These are phyloP conservation scores for Cacoxenus indagator DNA, from an alignment of 2,888 invertebrate species.

Conservation along the genomic window DNA sequence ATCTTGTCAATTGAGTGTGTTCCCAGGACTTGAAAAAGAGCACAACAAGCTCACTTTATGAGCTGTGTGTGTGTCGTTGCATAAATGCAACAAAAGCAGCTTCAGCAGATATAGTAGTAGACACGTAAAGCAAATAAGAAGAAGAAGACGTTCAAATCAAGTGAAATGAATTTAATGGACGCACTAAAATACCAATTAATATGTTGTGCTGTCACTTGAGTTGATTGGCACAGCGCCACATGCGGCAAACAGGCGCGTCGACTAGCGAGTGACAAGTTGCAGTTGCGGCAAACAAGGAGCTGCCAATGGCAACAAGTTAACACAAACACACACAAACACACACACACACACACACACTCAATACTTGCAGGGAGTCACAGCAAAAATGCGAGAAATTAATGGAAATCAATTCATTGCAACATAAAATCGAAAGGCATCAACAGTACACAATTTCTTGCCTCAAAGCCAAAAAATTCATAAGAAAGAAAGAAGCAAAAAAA, in stretches of 20 bases:
- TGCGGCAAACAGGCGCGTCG: neutral
- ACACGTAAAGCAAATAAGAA: neutral
- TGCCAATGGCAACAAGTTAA: neutral
- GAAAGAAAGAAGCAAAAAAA: neutral
- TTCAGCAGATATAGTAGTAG: neutral
- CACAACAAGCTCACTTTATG: no score
- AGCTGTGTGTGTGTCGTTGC: no score
- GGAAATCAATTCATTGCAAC: slow-evolving; percentile 22
- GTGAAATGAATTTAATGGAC: slow-evolving; percentile 22
- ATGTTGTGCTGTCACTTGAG: slow-evolving; percentile 18
- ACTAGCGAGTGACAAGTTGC: no score
- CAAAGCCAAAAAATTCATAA: neutral
- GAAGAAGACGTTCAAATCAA: neutral
- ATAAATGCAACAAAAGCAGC: slow-evolving; percentile 14
- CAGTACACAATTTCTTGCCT: neutral
- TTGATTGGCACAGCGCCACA: slow-evolving; percentile 19
- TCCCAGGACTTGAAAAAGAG: no score
- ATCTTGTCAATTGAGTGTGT: no score
- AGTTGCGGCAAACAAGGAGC: neutral
- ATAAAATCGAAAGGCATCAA: slow-evolving; percentile 19
- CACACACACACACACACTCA: neutral
- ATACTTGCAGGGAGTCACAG: no score
- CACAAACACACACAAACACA: neutral
- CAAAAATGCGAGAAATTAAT: slow-evolving; percentile 1
- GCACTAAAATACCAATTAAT: slow-evolving; percentile 26